Conservation (phyloP, 1,140 invertebrate genomes). For the Scylla paramamosain region DNA sequence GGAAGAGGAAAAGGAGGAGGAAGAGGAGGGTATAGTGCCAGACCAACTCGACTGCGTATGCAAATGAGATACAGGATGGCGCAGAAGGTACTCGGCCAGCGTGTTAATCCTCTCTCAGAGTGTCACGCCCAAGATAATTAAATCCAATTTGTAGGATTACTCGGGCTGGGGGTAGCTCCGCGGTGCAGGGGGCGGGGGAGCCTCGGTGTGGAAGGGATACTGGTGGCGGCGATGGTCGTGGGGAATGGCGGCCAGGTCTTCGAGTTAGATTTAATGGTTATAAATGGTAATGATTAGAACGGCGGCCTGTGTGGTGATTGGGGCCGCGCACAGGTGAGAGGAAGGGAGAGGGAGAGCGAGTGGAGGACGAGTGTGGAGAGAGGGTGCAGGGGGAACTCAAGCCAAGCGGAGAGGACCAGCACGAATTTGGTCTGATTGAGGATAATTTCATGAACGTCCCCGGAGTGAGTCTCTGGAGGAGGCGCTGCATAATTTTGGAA, state of each 20-base stretch:
- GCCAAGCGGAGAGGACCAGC: constrained; percentile 2
- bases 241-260: constrained; percentile 38
- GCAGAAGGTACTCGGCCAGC: constrained; percentile 62
- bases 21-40: constrained; percentile 32
- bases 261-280: constrained; percentile 58
- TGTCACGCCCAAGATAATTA: constrained; percentile 72
- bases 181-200: background rate
- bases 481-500: constrained; percentile 5
- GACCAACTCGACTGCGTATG: constrained; percentile 55
- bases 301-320: background rate
- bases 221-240: background rate
- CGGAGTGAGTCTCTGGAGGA: background rate
- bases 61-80: constrained; percentile 65
- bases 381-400: background rate
- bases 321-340: constrained; percentile 18
- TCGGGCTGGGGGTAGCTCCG: background rate
- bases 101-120: constrained; percentile 66
- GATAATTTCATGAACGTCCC: constrained; percentile 22
- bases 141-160: constrained; percentile 73
- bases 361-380: background rate
- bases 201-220: background rate
- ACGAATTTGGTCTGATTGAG: constrained; percentile 14
- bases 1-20: background rate
- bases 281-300: constrained; percentile 55
- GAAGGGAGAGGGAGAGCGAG: background rate